Evolutionary conservation across 2,113 vertebrate species (phyloP), one percentile per base, ranked within the genome.

Genomic region (Callocephalon fimbriatum): DNA sequence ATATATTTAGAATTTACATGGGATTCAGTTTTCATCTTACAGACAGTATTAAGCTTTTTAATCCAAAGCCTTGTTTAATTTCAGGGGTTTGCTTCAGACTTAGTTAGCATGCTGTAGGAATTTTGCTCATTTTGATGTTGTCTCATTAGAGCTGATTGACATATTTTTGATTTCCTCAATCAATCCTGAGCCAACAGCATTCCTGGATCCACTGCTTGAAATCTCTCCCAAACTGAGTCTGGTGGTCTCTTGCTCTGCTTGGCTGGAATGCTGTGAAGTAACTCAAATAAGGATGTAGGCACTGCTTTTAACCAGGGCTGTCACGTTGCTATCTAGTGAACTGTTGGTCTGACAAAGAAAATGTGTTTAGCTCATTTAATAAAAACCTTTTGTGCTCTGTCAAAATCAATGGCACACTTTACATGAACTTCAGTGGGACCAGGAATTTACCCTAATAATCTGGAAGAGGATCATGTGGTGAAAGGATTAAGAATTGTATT

Each of bases 401-500:
- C 83, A 93, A 67, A 94, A 88, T 80, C 94, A 96, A 35, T 96
- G 88, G 88, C 88, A 95, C 68, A 68, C 79, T 88, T 92, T 68
- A 59, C 51, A 40, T 92, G 82, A 95, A 95, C 86, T 96, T 90
- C 68, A 89, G 44, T 66, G 68, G 31, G 61, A 84, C 79, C 50
- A 90, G 68, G 86, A 95, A 94, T 96, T 96, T 94, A 83, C 85
- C 14, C 45, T 86, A 92, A 82, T 94, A 96, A 92, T 95, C 90
- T 96, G 96, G 88, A 97, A 95, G 58, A 90, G 78, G 56, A 95
- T 96, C 95, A 93, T 71, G 76, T 97, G 67, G 58, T 88, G 81
- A 96, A 96, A 86, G 70, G 78, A 94, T 92, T 96, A 96, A 87
- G 95, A 95, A 66, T 66, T 93, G 35, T 86, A 96, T 96, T 96